Percentiles rank a stretch among this genome's conserved stretches.
These are phyloP conservation scores for Pollenia labialis DNA, from an alignment of 2,888 invertebrate genomes.

Conservation along the genomic window DNA sequence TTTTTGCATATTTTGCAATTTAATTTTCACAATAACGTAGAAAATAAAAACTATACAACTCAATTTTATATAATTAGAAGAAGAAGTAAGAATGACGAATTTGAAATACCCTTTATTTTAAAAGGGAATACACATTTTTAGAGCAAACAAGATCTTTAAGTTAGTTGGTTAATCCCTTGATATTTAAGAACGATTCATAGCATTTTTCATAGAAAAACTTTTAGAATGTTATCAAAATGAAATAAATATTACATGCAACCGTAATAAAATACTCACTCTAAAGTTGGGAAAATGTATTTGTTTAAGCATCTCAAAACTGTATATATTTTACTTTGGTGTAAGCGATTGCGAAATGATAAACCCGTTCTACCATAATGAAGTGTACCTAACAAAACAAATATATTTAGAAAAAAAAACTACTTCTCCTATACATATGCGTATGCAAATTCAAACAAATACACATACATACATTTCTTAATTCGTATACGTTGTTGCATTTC, in stretches of 20 bases:
- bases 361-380: not conserved
- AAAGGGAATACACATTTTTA: not conserved
- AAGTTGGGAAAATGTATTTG: too few species aligned
- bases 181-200: too few species aligned
- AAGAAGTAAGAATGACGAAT: not conserved
- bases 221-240: too few species aligned
- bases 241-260: too few species aligned
- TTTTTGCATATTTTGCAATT: slow-evolving; percentile 67
- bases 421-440: not conserved
- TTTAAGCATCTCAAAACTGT: too few species aligned
- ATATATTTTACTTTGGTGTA: too few species aligned
- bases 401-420: not conserved
- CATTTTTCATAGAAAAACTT: too few species aligned
- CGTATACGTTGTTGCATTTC: slow-evolving; percentile 7
- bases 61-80: not conserved
- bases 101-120: not conserved
- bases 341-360: not conserved
- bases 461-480: slow-evolving; percentile 15
- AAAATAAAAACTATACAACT: slow-evolving; percentile 20
- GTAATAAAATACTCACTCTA: too few species aligned
- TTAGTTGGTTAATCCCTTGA: too few species aligned
- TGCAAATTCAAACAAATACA: not conserved
- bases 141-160: too few species aligned
- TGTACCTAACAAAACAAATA: not conserved
- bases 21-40: slow-evolving; percentile 53